phyloP scores from a whole-genome alignment of 2,888 invertebrate genomes.

The Rapana venosa region DNA sequence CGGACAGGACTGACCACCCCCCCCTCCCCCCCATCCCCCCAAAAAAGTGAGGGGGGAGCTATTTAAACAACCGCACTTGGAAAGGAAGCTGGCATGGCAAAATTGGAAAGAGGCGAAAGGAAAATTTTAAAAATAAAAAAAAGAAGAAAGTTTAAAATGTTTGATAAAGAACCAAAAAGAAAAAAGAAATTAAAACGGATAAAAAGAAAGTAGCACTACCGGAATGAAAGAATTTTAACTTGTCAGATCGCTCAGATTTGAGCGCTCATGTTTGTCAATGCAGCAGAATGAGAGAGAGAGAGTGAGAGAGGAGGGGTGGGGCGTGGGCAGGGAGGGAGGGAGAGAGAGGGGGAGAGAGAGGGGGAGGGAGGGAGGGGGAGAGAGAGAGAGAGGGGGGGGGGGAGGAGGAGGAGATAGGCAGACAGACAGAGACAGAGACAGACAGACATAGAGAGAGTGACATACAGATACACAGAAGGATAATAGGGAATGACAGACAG shows the following conservation, averaged over 20 bases:
- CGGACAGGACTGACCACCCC: too few species aligned
- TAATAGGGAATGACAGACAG: not conserved
- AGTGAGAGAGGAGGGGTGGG: not conserved
- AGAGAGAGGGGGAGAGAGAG: not conserved
- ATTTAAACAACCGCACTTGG: not conserved
- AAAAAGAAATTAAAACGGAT: too few species aligned
- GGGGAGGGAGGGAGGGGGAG: not conserved
- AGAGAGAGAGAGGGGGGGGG: constrained; percentile 8
- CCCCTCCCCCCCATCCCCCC: too few species aligned
- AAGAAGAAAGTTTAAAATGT: too few species aligned
- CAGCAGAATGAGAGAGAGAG: not conserved
- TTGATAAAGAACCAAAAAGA: too few species aligned
- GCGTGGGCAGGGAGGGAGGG: not conserved
- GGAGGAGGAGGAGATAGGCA: too few species aligned
- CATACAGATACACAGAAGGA: not conserved
- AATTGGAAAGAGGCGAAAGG: constrained; percentile 15
- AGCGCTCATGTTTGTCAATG: not conserved
- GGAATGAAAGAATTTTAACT: too few species aligned
- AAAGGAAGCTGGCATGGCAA: not conserved
- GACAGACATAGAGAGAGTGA: not conserved
- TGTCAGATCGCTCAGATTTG: not conserved
- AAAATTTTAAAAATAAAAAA: too few species aligned
- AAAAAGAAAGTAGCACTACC: not conserved
- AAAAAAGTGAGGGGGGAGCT: not conserved
- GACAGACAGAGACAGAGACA: not conserved